Evolutionary conservation across 2,888 invertebrate species (phyloP).

Genomic region (Leptinotarsa haldemani): DNA sequence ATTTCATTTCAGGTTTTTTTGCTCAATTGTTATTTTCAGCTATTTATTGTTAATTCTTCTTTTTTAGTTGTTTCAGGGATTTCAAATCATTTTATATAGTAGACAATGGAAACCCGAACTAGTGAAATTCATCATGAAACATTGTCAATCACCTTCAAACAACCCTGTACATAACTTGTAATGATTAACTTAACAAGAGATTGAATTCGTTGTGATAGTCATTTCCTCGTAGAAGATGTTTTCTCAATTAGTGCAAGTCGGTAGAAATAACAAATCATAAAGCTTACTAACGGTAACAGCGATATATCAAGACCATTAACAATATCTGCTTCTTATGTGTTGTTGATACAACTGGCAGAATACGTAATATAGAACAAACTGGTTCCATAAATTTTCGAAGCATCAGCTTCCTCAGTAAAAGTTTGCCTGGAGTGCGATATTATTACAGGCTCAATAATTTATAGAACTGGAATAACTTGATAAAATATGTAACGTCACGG

Average conservation of each 20-base stretch:
- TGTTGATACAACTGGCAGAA: slow-evolving; percentile 42
- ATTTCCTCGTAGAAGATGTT: not conserved
- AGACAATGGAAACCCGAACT: too few species aligned
- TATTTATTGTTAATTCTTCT: too few species aligned
- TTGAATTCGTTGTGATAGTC: not conserved
- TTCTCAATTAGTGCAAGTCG: not conserved
- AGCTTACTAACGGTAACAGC: not conserved
- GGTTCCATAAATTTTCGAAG: slow-evolving; percentile 46
- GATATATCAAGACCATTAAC: slow-evolving; percentile 23
- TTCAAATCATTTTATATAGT: too few species aligned
- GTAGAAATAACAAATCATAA: not conserved
- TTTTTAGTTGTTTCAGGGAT: too few species aligned
- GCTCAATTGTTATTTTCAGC: too few species aligned
- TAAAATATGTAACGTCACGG: slow-evolving; percentile 43
- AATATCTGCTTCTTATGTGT: slow-evolving; percentile 46
- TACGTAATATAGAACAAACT: slow-evolving; percentile 38
- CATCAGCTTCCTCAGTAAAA: slow-evolving; percentile 31
- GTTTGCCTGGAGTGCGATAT: slow-evolving; percentile 40
- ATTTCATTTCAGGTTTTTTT: too few species aligned
- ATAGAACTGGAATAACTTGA: slow-evolving; percentile 52
- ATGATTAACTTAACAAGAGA: too few species aligned
- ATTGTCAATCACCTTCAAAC: too few species aligned
- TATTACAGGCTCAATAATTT: slow-evolving; percentile 52
- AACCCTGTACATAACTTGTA: too few species aligned
- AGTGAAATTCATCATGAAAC: too few species aligned